These are phyloP conservation scores for Ectropis grisescens DNA, from an alignment of 1,140 invertebrate species.

Conservation along the genomic window DNA sequence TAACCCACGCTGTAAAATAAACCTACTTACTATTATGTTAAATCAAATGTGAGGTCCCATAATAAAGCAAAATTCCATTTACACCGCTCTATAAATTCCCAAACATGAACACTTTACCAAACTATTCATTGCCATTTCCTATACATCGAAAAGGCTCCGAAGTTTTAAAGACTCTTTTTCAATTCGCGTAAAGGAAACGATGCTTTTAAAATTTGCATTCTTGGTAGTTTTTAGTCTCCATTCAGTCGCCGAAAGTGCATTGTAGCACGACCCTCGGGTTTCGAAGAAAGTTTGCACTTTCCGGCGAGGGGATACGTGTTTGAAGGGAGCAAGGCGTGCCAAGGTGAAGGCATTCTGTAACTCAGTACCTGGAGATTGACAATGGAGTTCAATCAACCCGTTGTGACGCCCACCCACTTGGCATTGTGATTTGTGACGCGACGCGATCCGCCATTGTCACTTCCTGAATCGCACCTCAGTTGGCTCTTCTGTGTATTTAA, in stretches of 20 bases:
- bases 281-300: constrained; percentile 14
- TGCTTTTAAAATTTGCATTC: constrained; percentile 25
- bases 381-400: constrained; percentile 54
- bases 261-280: constrained; percentile 7
- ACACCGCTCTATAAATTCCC: no score
- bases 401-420: constrained; percentile 43
- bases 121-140: no score
- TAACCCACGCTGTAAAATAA: no score
- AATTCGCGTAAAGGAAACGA: constrained; percentile 13
- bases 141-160: no score
- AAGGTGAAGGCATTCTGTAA: constrained; percentile 24
- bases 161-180: constrained; percentile 12
- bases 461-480: constrained; percentile 7
- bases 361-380: constrained; percentile 40
- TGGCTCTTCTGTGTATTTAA: no score
- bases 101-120: no score
- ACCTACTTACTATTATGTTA: no score
- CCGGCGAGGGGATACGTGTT: constrained; percentile 3
- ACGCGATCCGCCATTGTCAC: constrained; percentile 8
- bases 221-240: constrained; percentile 12
- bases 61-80: no score
- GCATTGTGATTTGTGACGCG: constrained; percentile 34
- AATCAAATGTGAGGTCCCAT: no score
- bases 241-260: constrained; percentile 21
- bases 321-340: constrained; percentile 17